Conservation (phyloP, 2,888 invertebrate genomes). For the Nomada hirtipes region DNA sequence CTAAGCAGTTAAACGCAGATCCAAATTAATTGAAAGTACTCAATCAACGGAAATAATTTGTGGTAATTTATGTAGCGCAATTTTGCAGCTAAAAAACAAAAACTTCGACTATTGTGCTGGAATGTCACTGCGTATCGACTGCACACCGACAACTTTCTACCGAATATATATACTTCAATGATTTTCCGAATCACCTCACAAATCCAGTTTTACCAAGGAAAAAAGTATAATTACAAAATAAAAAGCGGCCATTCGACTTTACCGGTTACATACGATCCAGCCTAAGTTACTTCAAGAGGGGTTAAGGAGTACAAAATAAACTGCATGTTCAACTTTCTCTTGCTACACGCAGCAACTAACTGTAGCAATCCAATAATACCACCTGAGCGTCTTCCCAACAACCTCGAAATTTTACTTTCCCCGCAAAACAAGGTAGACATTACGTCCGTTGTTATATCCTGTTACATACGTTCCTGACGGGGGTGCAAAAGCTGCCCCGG, state of each 20-base stretch:
- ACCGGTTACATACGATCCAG: background rate
- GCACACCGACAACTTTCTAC: slow-evolving; percentile 1
- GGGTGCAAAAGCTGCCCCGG: no score
- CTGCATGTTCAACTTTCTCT: no score
- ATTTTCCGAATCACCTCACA: background rate
- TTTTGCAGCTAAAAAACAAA: no score
- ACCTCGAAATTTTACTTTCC: no score
- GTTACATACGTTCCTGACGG: no score
- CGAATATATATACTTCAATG: background rate
- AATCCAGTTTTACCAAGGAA: background rate
- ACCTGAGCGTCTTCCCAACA: no score
- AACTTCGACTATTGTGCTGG: slow-evolving; percentile 23
- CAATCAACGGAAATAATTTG: background rate
- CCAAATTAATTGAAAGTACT: background rate
- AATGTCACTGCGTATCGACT: background rate
- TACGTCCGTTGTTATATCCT: no score
- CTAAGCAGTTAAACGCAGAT: background rate
- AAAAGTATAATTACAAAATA: background rate
- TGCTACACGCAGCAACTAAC: no score
- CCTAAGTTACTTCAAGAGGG: no score
- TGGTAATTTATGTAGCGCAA: background rate
- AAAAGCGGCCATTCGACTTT: background rate
- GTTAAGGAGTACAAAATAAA: no score
- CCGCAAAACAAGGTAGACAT: no score
- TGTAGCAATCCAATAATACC: no score